These are phyloP conservation scores for Dinoponera quadriceps DNA, from an alignment of 1,140 invertebrate species.

Conservation along the genomic window DNA sequence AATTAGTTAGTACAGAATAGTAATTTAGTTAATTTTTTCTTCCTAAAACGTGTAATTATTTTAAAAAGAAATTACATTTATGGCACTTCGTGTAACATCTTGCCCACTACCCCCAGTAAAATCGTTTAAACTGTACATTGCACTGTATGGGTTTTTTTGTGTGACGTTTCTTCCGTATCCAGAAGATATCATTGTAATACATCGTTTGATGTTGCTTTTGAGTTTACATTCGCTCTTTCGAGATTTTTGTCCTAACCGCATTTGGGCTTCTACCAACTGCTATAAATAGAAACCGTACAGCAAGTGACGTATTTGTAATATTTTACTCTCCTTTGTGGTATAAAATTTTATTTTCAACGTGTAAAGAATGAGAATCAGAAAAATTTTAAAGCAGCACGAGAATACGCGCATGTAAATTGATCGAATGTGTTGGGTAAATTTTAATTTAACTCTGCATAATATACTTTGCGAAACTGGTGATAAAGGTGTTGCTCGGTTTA, in stretches of 20 bases:
- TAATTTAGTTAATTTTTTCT: no score
- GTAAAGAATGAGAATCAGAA: neutral
- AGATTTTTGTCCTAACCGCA: slow-evolving; percentile 56
- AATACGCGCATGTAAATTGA: slow-evolving; percentile 17
- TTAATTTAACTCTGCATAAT: neutral
- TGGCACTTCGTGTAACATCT: no score
- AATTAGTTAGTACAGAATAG: no score
- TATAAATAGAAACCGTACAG: neutral
- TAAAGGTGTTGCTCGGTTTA: neutral
- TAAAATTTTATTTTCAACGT: neutral
- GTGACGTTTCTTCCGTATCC: no score
- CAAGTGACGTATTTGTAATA: neutral
- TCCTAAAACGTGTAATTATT: no score
- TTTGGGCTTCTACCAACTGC: slow-evolving; percentile 17
- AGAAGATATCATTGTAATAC: slow-evolving; percentile 25
- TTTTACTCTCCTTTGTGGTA: neutral
- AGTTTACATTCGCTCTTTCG: neutral
- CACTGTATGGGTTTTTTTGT: no score
- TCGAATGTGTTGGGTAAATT: neutral
- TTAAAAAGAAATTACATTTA: no score
- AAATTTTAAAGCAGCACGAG: neutral
- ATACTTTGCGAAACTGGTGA: neutral
- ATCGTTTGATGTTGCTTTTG: slow-evolving; percentile 22
- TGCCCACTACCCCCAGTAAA: no score
- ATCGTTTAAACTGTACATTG: no score